Evolutionary conservation across 2,797 vertebrate species (phyloP).

Genomic region (Karalla daura): DNA sequence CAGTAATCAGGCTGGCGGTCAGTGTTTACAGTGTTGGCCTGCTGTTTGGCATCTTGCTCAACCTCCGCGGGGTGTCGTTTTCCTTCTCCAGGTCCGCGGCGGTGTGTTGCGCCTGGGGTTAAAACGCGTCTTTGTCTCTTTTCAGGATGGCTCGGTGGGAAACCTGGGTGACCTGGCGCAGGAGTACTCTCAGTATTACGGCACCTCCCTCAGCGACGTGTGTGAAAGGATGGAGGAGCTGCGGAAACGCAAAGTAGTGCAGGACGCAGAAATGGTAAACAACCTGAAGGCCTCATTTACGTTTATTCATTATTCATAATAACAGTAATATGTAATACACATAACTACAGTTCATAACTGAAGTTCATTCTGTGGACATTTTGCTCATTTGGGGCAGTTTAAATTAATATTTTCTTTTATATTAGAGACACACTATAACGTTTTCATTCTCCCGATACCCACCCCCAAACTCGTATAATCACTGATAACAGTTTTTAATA

Average conservation of each 20-base stretch:
- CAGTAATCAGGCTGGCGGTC: conserved; percentile 28
- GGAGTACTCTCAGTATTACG: conserved; percentile 95
- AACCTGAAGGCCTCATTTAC: background rate
- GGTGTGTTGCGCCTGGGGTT: background rate
- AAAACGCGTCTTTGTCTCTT: conserved; percentile 37
- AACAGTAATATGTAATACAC: too few species aligned
- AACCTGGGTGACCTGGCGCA: conserved; percentile 93
- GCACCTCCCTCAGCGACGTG: conserved; percentile 92
- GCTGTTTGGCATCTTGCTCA: conserved; percentile 30
- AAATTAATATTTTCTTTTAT: too few species aligned
- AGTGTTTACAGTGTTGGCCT: conserved; percentile 31
- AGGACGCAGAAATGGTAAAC: conserved; percentile 89
- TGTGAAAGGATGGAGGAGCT: conserved; percentile 97
- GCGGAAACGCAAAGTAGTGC: conserved; percentile 89
- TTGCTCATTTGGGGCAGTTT: background rate
- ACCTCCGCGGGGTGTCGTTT: background rate
- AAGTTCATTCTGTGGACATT: background rate
- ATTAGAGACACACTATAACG: too few species aligned
- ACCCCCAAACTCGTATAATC: too few species aligned
- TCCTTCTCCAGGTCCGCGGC: conserved; percentile 20
- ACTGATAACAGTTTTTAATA: too few species aligned
- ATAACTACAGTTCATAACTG: too few species aligned
- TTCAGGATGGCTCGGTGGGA: conserved; percentile 93
- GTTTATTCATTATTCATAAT: background rate
- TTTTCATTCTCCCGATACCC: too few species aligned